Percentiles rank a stretch among this genome's conserved stretches.
phyloP scores from a whole-genome alignment of 2,797 vertebrate species.

The Caiman crocodilus region DNA sequence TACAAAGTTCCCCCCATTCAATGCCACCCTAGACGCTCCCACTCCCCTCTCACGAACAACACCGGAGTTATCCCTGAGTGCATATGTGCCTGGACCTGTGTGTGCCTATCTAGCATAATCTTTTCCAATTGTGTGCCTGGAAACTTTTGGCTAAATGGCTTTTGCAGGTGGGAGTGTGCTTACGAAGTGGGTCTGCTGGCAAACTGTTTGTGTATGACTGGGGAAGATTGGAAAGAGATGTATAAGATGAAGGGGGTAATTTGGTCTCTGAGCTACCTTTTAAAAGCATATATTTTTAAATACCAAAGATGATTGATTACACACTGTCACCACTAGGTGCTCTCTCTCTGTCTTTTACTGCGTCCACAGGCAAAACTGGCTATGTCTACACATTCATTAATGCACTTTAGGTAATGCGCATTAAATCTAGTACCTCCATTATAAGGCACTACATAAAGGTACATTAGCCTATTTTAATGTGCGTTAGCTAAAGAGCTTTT shows the following conservation, averaged over 20 bases:
- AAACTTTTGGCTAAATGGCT: background rate
- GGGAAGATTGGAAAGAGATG: background rate
- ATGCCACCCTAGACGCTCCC: background rate
- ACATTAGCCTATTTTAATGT: too few species aligned
- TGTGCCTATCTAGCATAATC: rapidly evolving
- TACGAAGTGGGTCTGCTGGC: background rate
- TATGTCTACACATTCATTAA: background rate
- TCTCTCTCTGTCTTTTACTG: background rate
- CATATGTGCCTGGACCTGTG: rapidly evolving
- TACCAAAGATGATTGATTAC: background rate
- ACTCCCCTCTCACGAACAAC: background rate
- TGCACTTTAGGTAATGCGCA: too few species aligned
- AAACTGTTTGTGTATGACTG: background rate
- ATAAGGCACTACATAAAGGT: too few species aligned
- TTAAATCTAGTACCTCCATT: too few species aligned
- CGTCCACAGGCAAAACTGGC: background rate
- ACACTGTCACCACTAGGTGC: background rate
- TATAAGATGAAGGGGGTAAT: rapidly evolving
- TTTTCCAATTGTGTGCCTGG: background rate
- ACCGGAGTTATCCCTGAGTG: background rate
- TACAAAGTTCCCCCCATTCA: background rate
- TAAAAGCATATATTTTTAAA: background rate
- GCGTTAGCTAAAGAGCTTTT: too few species aligned
- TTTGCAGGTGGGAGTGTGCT: background rate
- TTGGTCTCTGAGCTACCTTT: background rate